Base-by-base conservation (phyloP, 2,888 invertebrate species). In the Exephanes ischioxanthus region DNA sequence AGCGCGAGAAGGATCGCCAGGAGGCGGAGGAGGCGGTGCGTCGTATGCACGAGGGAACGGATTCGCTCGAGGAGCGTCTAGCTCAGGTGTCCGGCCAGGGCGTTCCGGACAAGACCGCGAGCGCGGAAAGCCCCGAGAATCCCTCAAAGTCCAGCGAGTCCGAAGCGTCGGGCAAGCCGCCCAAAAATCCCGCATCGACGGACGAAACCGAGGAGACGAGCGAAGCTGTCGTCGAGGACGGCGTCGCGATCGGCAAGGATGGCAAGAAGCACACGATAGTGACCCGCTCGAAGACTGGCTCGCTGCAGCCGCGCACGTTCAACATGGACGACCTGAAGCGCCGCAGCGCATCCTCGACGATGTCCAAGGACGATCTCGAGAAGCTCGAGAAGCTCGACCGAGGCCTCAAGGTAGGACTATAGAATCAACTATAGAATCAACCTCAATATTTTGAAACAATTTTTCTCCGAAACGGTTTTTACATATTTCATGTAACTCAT, bases 251-350 rank as follows among this genome's bases (percentile, higher is more conserved):
- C 76, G 92, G 92, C 14, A 94, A 94, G 89, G 94, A 94, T 85
- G 94, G 94, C 14, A 94, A 94, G 84, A 94, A 94, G 73, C 94
- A 94, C 84, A 94, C 94, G 55, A 95, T 96, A 66, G 94, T 95
- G 30, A 96, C 96, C 0, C 94, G 96, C 85, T 96, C 96, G 7
- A 96, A 96, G 93, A 96, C 96, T 5, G 96, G 96, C 1, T 95
- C 96, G 2, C 91, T 96, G 37, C 95, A 95, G 16, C 96, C 96
- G 0, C 94, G 95, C 88, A 95, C 95, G 16, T 96, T 96, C 89
- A 95, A 95, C 84, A 94, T 95, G 87, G 96, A 96, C 77, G 96
- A 96, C 84, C 88, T 95, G n/a, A 94, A 95, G 66, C 87, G 87
- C 79, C 89, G 92, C 3, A 90, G 89, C 45, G 87, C 88, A 19